Conservation (phyloP, 1,140 invertebrate species). For the Pissodes strobi region DNA sequence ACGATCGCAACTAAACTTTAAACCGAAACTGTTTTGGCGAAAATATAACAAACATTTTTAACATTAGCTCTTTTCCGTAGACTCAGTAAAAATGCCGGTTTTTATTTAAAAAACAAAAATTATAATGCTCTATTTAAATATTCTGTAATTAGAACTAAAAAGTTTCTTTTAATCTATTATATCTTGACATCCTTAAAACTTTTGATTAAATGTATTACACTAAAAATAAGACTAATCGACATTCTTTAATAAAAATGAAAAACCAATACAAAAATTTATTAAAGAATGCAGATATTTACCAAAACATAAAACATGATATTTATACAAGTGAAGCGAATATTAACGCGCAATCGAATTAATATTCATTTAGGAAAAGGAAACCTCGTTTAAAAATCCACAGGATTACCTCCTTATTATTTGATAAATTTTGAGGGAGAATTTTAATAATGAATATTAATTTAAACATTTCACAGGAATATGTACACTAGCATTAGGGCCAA, state of each 20-base stretch:
- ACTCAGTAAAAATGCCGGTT: background rate
- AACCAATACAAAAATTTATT: background rate
- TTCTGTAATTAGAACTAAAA: constrained; percentile 22
- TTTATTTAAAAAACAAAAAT: background rate
- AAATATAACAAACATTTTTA: no score
- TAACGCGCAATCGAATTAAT: background rate
- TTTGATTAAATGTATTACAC: constrained; percentile 33
- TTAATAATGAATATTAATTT: constrained; percentile 19
- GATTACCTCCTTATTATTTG: background rate
- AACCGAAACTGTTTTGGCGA: no score
- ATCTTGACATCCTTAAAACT: constrained; percentile 23
- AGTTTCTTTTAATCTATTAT: constrained; percentile 12
- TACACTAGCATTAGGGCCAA: constrained; percentile 19
- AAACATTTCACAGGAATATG: constrained; percentile 25
- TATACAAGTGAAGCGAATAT: constrained; percentile 19
- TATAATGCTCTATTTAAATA: constrained; percentile 15
- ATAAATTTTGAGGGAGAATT: background rate
- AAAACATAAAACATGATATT: constrained; percentile 20
- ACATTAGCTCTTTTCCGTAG: background rate
- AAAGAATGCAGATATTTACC: constrained; percentile 7
- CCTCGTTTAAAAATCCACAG: background rate
- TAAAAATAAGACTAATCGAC: constrained; percentile 25
- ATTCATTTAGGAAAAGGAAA: background rate
- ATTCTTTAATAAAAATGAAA: constrained; percentile 8
- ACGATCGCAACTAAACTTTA: no score